Evolutionary conservation across 2,113 vertebrate species (phyloP), one percentile per base, ranked within the genome.

Genomic region (Jacana jacana): DNA sequence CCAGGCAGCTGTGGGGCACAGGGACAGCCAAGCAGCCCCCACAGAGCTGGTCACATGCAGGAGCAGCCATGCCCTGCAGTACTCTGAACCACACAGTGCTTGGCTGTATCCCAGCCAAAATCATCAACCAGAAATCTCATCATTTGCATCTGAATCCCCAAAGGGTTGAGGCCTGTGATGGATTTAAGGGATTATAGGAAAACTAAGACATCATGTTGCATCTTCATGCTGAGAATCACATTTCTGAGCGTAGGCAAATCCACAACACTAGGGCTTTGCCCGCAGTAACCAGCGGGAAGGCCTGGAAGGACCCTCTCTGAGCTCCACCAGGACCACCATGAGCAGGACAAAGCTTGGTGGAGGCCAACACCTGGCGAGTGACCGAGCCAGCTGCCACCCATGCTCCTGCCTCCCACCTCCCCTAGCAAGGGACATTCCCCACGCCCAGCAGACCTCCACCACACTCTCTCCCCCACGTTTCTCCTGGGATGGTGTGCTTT

Each of bases 201-300:
- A 97, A 97, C 96, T 93, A 94, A 97, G 96, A 96, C 96, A 97
- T 97, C 96, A 96, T 97, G 95, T 97, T 95, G 96, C 89, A 97
- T 96, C 97, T 96, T 95, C 97, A 96, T 91, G 93, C 94, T 83
- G 49, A 93, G 96, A 96, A 97, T 97, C 97, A 95, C 93, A 96
- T 97, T 97, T 88, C 95, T 89, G 91, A 97, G 92, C 2, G 0
- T 78, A 93, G 76, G 66, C 86, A 90, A 72, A 93, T 92, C 92
- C 78, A 85, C 64, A 17, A 85, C 91, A 84, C 31, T 15, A 48
- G 48, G 72, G 48, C 60, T 92, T 79, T 91, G 80, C 96, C 70
- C 1, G 5, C 80, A 91, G 79, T 48, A 97, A 52, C 72, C 85
- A 88, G 70, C 10, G 1, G 80, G 93, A 94, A 95, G 87, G 57